These are phyloP conservation scores for Hirtodrosophila duncani DNA, from an alignment of 2,888 invertebrate species.

Conservation along the genomic window DNA sequence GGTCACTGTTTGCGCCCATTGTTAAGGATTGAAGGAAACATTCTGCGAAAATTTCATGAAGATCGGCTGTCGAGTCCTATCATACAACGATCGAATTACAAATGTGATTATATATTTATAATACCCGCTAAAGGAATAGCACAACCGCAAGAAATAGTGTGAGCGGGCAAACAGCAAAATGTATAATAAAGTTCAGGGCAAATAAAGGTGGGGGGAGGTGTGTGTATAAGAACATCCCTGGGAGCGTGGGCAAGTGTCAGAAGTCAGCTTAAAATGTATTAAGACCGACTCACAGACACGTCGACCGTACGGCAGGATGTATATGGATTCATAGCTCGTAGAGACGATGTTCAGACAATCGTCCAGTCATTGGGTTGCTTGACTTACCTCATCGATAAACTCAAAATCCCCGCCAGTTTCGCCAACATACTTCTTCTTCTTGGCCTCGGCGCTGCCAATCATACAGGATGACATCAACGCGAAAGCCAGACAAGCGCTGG, in stretches of 20 bases:
- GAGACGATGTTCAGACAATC: constrained; percentile 14
- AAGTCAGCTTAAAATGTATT: constrained; percentile 54
- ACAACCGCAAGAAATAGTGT: too few species aligned
- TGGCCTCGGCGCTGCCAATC: constrained; percentile 74
- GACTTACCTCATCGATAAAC: constrained; percentile 87
- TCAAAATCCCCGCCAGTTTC: constrained; percentile 85
- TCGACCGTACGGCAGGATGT: constrained; percentile 7
- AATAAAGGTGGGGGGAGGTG: too few species aligned
- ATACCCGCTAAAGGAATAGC: too few species aligned
- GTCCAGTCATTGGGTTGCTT: constrained; percentile 30
- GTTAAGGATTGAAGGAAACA: too few species aligned
- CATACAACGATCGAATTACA: too few species aligned
- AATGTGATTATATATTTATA: too few species aligned
- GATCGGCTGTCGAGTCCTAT: too few species aligned
- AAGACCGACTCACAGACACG: constrained; percentile 40
- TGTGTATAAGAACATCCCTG: too few species aligned
- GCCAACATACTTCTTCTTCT: constrained; percentile 86
- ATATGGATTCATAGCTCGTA: constrained; percentile 8
- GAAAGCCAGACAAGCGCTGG: constrained; percentile 75
- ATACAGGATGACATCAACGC: constrained; percentile 77
- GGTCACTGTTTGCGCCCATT: too few species aligned
- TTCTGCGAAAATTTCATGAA: too few species aligned
- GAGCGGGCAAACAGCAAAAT: too few species aligned
- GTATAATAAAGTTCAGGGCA: too few species aligned
- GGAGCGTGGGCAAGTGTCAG: constrained; percentile 31